Evolutionary conservation across 2,888 invertebrate species (phyloP).

Genomic region (Polymixis lichenea): DNA sequence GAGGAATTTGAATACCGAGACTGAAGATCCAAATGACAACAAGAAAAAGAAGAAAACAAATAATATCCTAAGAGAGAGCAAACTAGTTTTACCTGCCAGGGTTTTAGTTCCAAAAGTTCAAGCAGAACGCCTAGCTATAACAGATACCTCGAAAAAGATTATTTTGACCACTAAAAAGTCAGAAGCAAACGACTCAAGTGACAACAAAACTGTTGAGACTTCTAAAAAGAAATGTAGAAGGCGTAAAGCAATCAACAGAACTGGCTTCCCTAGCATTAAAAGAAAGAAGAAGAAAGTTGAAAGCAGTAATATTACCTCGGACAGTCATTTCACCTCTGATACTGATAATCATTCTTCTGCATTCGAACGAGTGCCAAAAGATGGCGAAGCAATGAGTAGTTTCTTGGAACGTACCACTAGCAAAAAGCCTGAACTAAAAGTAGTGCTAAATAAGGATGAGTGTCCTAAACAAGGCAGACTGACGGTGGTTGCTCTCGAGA

Average conservation of each 20-base stretch:
- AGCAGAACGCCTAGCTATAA: conserved; percentile 80
- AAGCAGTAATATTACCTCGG: conserved; percentile 75
- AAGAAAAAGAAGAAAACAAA: conserved; percentile 86
- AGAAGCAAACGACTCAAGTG: conserved; percentile 74
- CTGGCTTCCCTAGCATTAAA: conserved; percentile 96
- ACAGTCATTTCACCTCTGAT: conserved; percentile 83
- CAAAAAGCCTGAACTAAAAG: conserved; percentile 86
- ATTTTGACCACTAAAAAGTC: conserved; percentile 75
- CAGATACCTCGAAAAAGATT: conserved; percentile 78
- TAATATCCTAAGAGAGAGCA: conserved; percentile 86
- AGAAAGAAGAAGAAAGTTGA: conserved; percentile 94
- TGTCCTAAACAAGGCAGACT: conserved; percentile 89
- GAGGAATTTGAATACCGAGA: conserved; percentile 83
- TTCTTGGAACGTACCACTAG: conserved; percentile 91
- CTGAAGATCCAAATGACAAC: conserved; percentile 82
- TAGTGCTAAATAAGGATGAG: conserved; percentile 88
- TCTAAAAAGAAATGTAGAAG: conserved; percentile 90
- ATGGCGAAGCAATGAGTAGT: conserved; percentile 92
- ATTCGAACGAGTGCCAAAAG: conserved; percentile 93
- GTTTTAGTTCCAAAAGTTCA: conserved; percentile 84
- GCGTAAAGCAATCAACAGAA: conserved; percentile 95
- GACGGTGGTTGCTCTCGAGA: conserved; percentile 91
- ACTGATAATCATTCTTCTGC: conserved; percentile 87
- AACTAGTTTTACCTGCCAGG: conserved; percentile 85
- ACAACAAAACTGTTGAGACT: conserved; percentile 75